Evolutionary conservation across 2,113 vertebrate genomes (phyloP).

Genomic region (Cervus canadensis): DNA sequence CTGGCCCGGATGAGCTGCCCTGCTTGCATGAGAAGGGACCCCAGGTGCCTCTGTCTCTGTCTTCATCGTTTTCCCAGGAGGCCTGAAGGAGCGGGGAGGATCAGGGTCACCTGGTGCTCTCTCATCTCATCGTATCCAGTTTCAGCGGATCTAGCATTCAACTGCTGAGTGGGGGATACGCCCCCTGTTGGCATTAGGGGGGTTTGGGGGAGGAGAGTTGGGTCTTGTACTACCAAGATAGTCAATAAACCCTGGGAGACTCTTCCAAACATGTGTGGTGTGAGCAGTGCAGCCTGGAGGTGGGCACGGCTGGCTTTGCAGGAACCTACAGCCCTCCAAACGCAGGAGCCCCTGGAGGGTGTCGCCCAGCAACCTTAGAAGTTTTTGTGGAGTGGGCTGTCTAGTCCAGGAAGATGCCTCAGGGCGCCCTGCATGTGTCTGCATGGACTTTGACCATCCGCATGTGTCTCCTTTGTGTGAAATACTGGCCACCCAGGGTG

Average conservation of each 20-base stretch:
- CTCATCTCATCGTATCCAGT: not conserved
- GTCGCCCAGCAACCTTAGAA: too few relatives aligned
- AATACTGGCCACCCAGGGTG: fast-evolving
- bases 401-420: not conserved
- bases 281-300: not conserved
- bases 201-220: not conserved
- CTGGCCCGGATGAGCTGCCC: not conserved
- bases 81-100: not conserved
- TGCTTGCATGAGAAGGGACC: not conserved
- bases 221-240: not conserved
- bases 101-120: not conserved
- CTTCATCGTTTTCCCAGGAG: not conserved
- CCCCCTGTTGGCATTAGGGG: not conserved
- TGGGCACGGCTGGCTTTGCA: not conserved
- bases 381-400: not conserved
- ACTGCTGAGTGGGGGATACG: not conserved
- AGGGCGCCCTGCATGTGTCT: not conserved
- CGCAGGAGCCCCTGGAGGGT: not conserved
- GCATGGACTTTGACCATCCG: not conserved
- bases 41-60: not conserved
- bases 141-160: not conserved
- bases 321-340: not conserved
- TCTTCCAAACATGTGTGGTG: not conserved
- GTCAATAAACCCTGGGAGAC: not conserved
- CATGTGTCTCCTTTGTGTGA: not conserved